Conservation (phyloP, 2,113 vertebrate genomes). For the Nansenia antarctica region DNA sequence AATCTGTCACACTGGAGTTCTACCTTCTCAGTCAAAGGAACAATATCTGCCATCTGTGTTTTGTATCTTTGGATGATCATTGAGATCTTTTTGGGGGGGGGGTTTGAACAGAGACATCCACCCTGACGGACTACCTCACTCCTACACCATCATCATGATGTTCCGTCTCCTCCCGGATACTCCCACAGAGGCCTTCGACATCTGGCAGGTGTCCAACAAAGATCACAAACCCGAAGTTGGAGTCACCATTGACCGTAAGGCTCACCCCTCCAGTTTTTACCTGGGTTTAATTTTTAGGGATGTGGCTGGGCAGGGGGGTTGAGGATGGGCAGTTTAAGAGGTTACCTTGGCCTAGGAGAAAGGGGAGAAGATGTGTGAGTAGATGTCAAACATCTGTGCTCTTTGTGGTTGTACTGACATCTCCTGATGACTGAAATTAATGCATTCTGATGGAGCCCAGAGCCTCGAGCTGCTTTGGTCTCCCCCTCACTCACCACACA, state of each 20-base stretch:
- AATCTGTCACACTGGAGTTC: constrained; percentile 1
- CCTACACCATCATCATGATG: constrained; percentile 91
- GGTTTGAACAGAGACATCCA: constrained; percentile 85
- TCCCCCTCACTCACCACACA: constrained; percentile 14
- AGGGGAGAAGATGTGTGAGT: not conserved
- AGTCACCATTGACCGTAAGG: constrained; percentile 89
- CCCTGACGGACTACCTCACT: constrained; percentile 86
- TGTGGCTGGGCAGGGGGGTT: not conserved
- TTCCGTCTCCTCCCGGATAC: constrained; percentile 92
- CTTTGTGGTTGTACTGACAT: constrained; percentile 12
- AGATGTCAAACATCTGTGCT: constrained; percentile 24
- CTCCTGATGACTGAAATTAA: constrained; percentile 13
- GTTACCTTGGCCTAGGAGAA: not conserved
- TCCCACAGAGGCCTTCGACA: constrained; percentile 87
- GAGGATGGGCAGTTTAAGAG: not conserved
- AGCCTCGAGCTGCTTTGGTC: constrained; percentile 6
- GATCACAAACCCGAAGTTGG: constrained; percentile 92
- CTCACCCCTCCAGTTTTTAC: constrained; percentile 19
- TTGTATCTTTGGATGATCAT: constrained; percentile 12
- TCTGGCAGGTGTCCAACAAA: constrained; percentile 94
- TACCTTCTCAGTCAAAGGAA: not conserved
- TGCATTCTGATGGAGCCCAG: constrained; percentile 24
- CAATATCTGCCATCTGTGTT: not conserved
- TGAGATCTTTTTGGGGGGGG: not conserved
- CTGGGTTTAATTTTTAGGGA: not conserved